Evolutionary conservation across 2,888 invertebrate species (phyloP).

Genomic region (Lasius platythorax): DNA sequence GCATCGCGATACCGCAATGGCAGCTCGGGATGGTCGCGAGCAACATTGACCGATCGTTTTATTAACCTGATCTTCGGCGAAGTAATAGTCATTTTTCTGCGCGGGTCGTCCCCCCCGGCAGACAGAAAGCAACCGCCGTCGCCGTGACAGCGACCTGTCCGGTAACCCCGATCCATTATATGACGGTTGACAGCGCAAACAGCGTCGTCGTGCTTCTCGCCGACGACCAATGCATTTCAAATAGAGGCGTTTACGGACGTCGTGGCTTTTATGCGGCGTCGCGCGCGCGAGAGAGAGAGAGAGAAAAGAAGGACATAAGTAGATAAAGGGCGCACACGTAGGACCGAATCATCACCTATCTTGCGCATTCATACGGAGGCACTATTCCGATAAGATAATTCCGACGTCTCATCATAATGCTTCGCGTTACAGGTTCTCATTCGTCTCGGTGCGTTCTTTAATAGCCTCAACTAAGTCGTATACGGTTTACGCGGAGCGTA

Average conservation of each 20-base stretch:
- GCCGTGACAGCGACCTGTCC: constrained; percentile 64
- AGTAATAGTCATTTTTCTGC: constrained; percentile 75
- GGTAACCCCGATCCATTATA: constrained; percentile 82
- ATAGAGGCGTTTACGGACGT: constrained; percentile 75
- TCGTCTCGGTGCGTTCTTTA: background rate
- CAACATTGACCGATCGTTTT: constrained; percentile 82
- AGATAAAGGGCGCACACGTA: background rate
- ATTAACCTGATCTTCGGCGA: constrained; percentile 77
- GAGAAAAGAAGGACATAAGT: background rate
- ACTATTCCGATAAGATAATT: background rate
- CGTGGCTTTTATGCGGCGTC: constrained; percentile 36
- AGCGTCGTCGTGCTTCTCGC: constrained; percentile 73
- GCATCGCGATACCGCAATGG: constrained; percentile 52
- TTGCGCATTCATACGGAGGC: background rate
- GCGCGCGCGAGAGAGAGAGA: background rate
- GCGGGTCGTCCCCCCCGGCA: constrained; percentile 22
- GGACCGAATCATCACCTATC: background rate
- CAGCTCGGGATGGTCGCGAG: constrained; percentile 63
- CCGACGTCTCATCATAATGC: background rate
- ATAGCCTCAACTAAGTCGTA: constrained; percentile 7
- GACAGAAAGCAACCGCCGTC: constrained; percentile 19
- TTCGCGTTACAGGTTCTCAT: background rate
- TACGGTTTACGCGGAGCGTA: background rate
- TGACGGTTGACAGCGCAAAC: constrained; percentile 82
- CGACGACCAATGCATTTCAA: constrained; percentile 84